Conservation (phyloP, 2,797 vertebrate genomes). For the Enteromius trimaculatus region DNA sequence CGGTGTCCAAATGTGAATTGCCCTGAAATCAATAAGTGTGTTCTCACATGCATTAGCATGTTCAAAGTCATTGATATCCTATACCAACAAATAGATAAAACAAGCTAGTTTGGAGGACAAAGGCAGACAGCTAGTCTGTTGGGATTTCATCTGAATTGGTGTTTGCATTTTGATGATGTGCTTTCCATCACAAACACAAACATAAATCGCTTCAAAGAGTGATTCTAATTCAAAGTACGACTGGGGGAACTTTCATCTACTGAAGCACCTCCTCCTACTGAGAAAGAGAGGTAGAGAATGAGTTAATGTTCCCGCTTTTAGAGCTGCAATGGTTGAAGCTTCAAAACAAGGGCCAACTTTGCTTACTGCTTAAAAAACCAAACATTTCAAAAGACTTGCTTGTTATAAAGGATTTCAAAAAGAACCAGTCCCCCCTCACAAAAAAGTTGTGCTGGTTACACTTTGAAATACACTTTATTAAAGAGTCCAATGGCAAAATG, state of each 20-base stretch:
- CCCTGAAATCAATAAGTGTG: conserved; percentile 46
- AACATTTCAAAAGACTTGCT: conserved; percentile 45
- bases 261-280: conserved; percentile 61
- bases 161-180: conserved; percentile 56
- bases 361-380: conserved; percentile 36
- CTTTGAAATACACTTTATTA: conserved; percentile 15
- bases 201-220: conserved; percentile 68
- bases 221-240: conserved; percentile 70
- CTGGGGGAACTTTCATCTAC: conserved; percentile 68
- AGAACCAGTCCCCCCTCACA: background rate
- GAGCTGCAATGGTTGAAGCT: conserved; percentile 11
- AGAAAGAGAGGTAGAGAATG: conserved; percentile 65
- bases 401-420: conserved; percentile 40
- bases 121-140: conserved; percentile 66
- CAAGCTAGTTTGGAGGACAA: conserved; percentile 64
- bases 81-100: conserved; percentile 63
- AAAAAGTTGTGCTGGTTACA: conserved; percentile 1
- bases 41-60: conserved; percentile 41
- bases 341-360: conserved; percentile 48
- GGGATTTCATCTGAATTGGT: conserved; percentile 69
- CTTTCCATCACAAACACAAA: conserved; percentile 72
- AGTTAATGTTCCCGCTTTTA: conserved; percentile 48
- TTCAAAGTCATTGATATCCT: conserved; percentile 57
- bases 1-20: conserved; percentile 46
- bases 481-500: conserved; percentile 3